Percentiles rank a stretch among this genome's conserved stretches.
These are phyloP conservation scores for Pristionchus pacificus DNA, from an alignment of 1,140 invertebrate species.

Conservation along the genomic window DNA sequence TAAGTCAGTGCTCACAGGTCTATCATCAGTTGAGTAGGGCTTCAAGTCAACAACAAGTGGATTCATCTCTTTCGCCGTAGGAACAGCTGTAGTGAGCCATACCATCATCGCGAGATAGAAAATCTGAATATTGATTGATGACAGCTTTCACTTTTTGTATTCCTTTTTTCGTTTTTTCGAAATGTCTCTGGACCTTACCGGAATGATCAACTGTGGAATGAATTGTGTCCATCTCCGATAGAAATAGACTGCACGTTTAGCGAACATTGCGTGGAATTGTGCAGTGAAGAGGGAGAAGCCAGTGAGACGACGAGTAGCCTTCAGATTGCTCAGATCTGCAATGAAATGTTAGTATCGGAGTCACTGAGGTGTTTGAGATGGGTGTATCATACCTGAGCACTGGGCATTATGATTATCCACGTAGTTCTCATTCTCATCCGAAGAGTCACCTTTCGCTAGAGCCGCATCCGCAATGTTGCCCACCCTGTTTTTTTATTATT, in stretches of 20 bases:
- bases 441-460: slow-evolving; percentile 18
- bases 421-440: slow-evolving; percentile 23
- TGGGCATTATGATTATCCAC: neutral
- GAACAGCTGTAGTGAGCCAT: neutral
- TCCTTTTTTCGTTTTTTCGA: no score
- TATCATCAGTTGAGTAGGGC: neutral
- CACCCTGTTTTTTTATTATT: slow-evolving; percentile 19
- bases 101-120: neutral
- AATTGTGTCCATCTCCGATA: slow-evolving; percentile 39
- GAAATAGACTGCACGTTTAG: slow-evolving; percentile 35
- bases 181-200: slow-evolving; percentile 17
- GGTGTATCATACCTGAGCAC: slow-evolving; percentile 22
- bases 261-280: slow-evolving; percentile 35
- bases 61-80: neutral
- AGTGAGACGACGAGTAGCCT: slow-evolving; percentile 16
- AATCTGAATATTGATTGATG: neutral
- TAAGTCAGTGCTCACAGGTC: neutral
- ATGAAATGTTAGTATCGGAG: neutral
- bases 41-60: neutral
- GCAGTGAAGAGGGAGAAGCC: slow-evolving; percentile 22
- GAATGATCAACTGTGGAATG: slow-evolving; percentile 32
- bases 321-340: slow-evolving; percentile 21
- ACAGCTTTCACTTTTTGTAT: no score
- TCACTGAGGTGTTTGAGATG: slow-evolving; percentile 20
- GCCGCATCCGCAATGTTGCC: slow-evolving; percentile 33